Percentiles rank a stretch among this genome's conserved stretches.
These are phyloP conservation scores for Protosalanx chinensis DNA, from an alignment of 2,797 vertebrate genomes.

Conservation along the genomic window DNA sequence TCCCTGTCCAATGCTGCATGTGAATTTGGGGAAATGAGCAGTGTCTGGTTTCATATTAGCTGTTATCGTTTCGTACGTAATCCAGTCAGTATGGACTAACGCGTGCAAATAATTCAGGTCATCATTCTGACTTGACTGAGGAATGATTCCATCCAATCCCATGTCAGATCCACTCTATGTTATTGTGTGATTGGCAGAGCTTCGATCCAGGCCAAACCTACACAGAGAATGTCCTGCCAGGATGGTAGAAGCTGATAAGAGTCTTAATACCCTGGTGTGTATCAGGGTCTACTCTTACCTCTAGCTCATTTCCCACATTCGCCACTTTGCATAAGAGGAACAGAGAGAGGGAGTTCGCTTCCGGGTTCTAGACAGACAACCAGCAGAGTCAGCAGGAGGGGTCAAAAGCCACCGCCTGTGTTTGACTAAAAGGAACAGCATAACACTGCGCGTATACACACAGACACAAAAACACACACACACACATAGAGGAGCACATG, in stretches of 20 bases:
- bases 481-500: neutral
- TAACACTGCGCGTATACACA: neutral
- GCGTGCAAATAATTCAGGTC: neutral
- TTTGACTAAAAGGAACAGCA: conserved; percentile 1
- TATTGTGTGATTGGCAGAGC: too few species aligned
- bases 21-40: neutral
- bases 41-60: conserved; percentile 15
- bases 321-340: conserved; percentile 37
- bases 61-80: neutral
- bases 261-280: conserved; percentile 10
- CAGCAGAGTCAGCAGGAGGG: conserved; percentile 1
- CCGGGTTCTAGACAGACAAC: neutral
- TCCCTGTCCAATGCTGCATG: conserved; percentile 26
- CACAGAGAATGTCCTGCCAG: neutral
- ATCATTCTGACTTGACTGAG: neutral
- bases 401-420: neutral
- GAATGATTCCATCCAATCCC: neutral
- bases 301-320: neutral
- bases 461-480: neutral
- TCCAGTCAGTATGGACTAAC: neutral
- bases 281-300: conserved; percentile 14
- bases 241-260: conserved; percentile 25
- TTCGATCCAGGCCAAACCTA: neutral
- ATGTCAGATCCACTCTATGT: neutral
- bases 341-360: neutral